These are phyloP conservation scores for Euschistus heros DNA, from an alignment of 1,140 invertebrate genomes.

Conservation along the genomic window DNA sequence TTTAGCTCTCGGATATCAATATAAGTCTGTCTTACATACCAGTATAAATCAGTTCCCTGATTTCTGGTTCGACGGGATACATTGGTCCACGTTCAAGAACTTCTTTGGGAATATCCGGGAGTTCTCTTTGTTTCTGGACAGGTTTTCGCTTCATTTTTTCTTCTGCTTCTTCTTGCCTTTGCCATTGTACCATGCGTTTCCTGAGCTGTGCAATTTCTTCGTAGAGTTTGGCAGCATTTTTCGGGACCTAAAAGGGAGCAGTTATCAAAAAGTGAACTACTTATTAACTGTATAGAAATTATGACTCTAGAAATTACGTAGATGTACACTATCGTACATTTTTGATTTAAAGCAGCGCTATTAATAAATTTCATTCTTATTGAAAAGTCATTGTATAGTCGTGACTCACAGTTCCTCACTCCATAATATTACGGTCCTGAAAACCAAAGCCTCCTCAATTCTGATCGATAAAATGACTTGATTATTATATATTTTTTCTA, in stretches of 20 bases:
- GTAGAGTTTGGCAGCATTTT: constrained; percentile 5
- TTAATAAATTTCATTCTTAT: too few species aligned
- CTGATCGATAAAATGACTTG: too few species aligned
- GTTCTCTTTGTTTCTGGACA: neutral
- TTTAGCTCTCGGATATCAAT: neutral
- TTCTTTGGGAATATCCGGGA: neutral
- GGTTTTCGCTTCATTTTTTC: neutral
- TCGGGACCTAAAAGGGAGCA: neutral
- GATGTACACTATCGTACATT: too few species aligned
- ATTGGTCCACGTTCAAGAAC: neutral
- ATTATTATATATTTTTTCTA: too few species aligned
- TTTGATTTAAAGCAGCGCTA: too few species aligned
- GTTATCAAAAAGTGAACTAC: too few species aligned
- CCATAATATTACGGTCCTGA: too few species aligned
- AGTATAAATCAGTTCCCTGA: neutral
- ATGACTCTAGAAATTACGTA: too few species aligned
- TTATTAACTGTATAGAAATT: too few species aligned
- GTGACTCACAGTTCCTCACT: too few species aligned
- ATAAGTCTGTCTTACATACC: neutral
- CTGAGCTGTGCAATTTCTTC: neutral
- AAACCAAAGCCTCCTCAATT: too few species aligned
- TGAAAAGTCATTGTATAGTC: too few species aligned
- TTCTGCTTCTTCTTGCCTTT: neutral
- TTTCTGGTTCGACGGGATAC: neutral
- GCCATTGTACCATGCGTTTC: neutral